These are phyloP conservation scores for Luidia sarsii DNA, from an alignment of 53 echinoderm and acorn worm genomes.

Conservation along the genomic window DNA sequence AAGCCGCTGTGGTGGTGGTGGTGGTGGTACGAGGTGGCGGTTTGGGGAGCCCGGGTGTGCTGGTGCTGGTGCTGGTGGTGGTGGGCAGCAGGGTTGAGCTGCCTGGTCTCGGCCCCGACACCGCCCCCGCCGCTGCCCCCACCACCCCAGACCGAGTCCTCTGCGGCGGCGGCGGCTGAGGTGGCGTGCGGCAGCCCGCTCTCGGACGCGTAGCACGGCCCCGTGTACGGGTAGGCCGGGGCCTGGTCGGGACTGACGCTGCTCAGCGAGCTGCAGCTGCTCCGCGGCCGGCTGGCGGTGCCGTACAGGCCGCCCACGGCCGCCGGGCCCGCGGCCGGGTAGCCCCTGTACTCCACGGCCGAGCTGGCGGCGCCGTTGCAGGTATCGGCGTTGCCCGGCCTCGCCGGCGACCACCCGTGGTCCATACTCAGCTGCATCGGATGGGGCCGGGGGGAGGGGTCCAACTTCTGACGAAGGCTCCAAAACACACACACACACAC, in stretches of 20 bases:
- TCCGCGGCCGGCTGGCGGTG: slow-evolving; percentile 36
- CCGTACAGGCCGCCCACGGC: slow-evolving; percentile 81
- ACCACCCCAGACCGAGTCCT: slow-evolving; percentile 55
- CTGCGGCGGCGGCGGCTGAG: too few species aligned
- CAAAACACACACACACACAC: too few species aligned
- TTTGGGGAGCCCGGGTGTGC: slow-evolving; percentile 65
- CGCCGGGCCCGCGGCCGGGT: slow-evolving; percentile 57
- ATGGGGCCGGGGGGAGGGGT: not conserved
- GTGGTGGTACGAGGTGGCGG: slow-evolving; percentile 63
- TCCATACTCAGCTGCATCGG: slow-evolving; percentile 91
- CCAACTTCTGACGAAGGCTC: too few species aligned
- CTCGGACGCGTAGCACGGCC: slow-evolving; percentile 36
- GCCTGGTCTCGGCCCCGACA: too few species aligned
- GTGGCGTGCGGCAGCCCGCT: slow-evolving; percentile 37
- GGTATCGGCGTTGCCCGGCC: slow-evolving; percentile 67
- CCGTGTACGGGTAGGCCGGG: slow-evolving; percentile 49
- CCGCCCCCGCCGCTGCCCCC: too few species aligned
- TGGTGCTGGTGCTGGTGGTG: slow-evolving; percentile 55
- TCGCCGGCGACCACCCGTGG: slow-evolving; percentile 75
- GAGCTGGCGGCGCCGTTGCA: too few species aligned
- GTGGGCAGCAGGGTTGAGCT: slow-evolving; percentile 14
- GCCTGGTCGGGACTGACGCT: slow-evolving; percentile 68
- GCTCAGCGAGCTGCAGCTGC: slow-evolving; percentile 55
- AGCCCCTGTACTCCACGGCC: slow-evolving; percentile 86
- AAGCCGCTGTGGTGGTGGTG: slow-evolving; percentile 72